Percentiles rank a stretch among this genome's conserved stretches.
phyloP scores from a whole-genome alignment of 64 coral and sea anemone genomes.

The Platygyra sinensis region DNA sequence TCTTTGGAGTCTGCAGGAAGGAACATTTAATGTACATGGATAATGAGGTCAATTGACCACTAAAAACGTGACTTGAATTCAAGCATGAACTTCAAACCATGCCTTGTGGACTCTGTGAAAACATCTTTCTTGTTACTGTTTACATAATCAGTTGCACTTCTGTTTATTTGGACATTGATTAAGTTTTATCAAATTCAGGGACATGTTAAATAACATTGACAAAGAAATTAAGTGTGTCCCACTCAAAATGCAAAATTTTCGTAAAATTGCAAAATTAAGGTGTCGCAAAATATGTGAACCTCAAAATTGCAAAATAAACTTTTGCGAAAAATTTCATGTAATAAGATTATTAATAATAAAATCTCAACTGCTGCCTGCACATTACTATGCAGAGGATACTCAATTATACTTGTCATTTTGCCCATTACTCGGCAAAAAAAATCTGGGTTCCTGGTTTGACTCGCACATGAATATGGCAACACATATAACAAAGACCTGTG shows the following conservation, averaged over 20 bases:
- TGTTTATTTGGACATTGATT: slow-evolving; percentile 43
- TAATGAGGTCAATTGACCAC: slow-evolving; percentile 54
- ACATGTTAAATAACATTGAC: too few relatives aligned
- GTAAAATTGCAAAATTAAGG: slow-evolving; percentile 56
- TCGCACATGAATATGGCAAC: too few relatives aligned
- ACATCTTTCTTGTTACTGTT: slow-evolving; percentile 53
- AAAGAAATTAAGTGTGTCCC: neutral
- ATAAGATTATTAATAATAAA: neutral
- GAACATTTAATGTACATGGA: slow-evolving; percentile 61
- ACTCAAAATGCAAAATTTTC: slow-evolving; percentile 18
- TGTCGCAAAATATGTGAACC: slow-evolving; percentile 47
- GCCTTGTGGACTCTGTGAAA: slow-evolving; percentile 48
- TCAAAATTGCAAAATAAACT: neutral
- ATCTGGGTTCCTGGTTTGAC: too few relatives aligned
- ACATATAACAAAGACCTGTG: too few relatives aligned
- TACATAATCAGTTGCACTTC: slow-evolving; percentile 48
- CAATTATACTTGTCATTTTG: neutral
- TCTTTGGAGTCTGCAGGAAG: slow-evolving; percentile 59
- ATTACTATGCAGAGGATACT: neutral
- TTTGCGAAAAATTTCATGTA: neutral
- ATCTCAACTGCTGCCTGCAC: neutral
- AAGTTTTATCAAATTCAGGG: neutral
- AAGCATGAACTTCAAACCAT: slow-evolving; percentile 48
- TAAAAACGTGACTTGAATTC: slow-evolving; percentile 61
- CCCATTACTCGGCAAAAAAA: too few relatives aligned